A percentile compares a stretch with the other conserved stretches of the same genome.
Evolutionary conservation across 2,113 vertebrate species (phyloP).

Genomic region (Siphamia tubifer): DNA sequence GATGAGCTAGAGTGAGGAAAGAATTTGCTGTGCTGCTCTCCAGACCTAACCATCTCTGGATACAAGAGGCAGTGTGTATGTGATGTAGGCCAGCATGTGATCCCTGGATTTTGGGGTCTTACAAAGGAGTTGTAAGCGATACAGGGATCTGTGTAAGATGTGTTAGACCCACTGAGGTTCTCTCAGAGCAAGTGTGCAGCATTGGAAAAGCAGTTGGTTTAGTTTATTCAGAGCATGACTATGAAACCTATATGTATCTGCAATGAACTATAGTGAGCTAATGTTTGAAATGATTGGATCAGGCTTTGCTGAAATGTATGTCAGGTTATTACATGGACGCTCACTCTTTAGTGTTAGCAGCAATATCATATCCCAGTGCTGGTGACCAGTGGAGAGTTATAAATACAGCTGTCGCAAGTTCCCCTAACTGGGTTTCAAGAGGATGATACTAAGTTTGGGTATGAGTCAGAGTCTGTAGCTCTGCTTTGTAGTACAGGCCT

Average conservation of each 20-base stretch:
- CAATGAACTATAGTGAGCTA: background rate
- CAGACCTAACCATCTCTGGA: slow-evolving; percentile 67
- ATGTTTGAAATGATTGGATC: slow-evolving; percentile 13
- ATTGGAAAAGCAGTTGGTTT: too few species aligned
- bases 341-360: slow-evolving; percentile 37
- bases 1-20: slow-evolving; percentile 57
- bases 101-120: slow-evolving; percentile 33
- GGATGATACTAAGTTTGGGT: slow-evolving; percentile 77
- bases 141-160: slow-evolving; percentile 29
- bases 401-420: slow-evolving; percentile 68
- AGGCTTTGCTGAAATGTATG: slow-evolving; percentile 44
- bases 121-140: slow-evolving; percentile 16
- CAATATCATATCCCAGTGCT: slow-evolving; percentile 16
- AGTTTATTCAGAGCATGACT: too few species aligned
- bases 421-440: slow-evolving; percentile 67
- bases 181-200: background rate
- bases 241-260: too few species aligned
- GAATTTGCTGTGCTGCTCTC: slow-evolving; percentile 58
- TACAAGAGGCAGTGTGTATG: slow-evolving; percentile 16
- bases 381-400: slow-evolving; percentile 57
- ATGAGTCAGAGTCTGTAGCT: slow-evolving; percentile 70
- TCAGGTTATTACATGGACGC: slow-evolving; percentile 44
- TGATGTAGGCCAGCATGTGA: slow-evolving; percentile 26
- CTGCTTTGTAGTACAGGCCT: slow-evolving; percentile 60
- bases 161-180: slow-evolving; percentile 21